These are phyloP conservation scores for Dryoscopus gambensis DNA, from an alignment of 2,113 vertebrate species.

Conservation along the genomic window DNA sequence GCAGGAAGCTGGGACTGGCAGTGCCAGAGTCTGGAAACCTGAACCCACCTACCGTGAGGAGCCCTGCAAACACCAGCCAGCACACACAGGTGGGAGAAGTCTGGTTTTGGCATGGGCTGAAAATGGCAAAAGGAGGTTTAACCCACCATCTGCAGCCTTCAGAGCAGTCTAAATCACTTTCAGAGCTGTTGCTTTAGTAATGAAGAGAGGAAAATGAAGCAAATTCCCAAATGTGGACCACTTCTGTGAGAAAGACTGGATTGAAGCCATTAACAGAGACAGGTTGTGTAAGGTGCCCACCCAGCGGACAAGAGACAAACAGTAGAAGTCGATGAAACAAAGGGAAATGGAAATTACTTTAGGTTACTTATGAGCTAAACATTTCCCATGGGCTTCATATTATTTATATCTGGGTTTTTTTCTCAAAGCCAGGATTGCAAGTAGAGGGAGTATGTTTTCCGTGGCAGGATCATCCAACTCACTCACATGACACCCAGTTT, in stretches of 20 bases:
- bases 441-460: neutral
- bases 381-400: neutral
- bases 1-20: neutral
- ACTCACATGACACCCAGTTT: neutral
- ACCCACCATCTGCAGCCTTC: neutral
- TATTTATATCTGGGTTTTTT: neutral
- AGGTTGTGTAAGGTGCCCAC: accelerated
- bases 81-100: neutral
- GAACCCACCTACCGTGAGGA: neutral
- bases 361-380: neutral
- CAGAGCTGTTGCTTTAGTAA: neutral
- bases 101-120: neutral
- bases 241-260: neutral
- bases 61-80: neutral
- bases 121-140: neutral
- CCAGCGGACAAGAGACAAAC: accelerated
- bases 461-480: neutral
- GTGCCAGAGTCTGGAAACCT: neutral
- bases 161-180: neutral
- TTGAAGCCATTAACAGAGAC: neutral
- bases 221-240: neutral
- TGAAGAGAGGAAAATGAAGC: neutral
- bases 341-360: neutral
- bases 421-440: neutral
- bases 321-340: neutral